Evolutionary conservation across 2,113 vertebrate species (phyloP).

Genomic region (Dasyornis broadbenti): DNA sequence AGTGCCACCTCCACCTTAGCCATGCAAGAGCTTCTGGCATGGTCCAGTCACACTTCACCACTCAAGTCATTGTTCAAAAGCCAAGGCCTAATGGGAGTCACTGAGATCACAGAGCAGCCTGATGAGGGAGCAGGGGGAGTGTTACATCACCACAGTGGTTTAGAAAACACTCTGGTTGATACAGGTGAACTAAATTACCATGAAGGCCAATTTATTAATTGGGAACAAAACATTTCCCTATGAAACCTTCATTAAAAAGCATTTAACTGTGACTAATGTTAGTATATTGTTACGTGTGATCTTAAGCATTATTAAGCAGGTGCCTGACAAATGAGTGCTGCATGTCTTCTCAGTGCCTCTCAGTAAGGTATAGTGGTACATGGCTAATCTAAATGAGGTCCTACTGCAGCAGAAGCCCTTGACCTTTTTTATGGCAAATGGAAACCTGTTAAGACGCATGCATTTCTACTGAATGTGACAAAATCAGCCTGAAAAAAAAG

Average conservation of each 20-base stretch:
- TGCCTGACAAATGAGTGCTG: not conserved
- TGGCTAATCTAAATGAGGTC: not conserved
- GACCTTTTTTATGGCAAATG: not conserved
- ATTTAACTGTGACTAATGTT: constrained; percentile 4
- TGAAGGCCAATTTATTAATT: not conserved
- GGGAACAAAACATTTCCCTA: not conserved
- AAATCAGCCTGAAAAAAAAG: not conserved
- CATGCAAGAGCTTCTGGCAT: not conserved
- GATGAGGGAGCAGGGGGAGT: not conserved
- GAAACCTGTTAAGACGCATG: not conserved
- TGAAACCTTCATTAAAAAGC: not conserved
- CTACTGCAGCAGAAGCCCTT: not conserved
- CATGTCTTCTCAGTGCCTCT: not conserved
- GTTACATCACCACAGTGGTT: not conserved
- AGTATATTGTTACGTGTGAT: not conserved
- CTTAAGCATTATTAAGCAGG: not conserved
- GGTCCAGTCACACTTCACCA: not conserved
- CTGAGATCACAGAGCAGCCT: not conserved
- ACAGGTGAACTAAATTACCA: not conserved
- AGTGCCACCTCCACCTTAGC: not conserved
- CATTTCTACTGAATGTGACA: not conserved
- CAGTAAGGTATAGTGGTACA: not conserved
- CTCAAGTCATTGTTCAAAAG: not conserved
- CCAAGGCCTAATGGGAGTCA: not conserved
- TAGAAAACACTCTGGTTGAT: not conserved